Conservation (phyloP, 1,140 invertebrate species). For the Drosophila orosa region DNA sequence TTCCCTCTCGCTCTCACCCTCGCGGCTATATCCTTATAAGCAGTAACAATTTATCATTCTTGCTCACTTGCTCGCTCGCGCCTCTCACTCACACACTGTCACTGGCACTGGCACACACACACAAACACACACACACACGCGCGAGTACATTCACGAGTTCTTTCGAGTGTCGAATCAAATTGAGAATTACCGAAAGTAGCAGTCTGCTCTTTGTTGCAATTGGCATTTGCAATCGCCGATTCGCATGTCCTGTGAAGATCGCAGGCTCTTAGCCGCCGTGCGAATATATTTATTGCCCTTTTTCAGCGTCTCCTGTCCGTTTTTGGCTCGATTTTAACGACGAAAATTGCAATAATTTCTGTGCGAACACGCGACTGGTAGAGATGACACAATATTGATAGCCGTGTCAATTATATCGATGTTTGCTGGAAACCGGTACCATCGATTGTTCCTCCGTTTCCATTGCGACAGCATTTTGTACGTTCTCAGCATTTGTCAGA, state of each 20-base stretch:
- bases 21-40: constrained; percentile 53
- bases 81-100: constrained; percentile 19
- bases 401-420: background rate
- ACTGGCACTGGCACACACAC: constrained; percentile 16
- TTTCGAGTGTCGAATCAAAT: constrained; percentile 34
- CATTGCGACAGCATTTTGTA: background rate
- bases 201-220: constrained; percentile 3
- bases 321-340: constrained; percentile 15
- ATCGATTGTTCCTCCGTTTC: background rate
- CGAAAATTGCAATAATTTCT: constrained; percentile 31
- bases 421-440: background rate
- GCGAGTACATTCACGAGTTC: constrained; percentile 25
- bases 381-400: background rate
- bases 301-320: constrained; percentile 11
- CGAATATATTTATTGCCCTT: constrained; percentile 14
- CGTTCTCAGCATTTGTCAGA: background rate
- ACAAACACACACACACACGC: constrained; percentile 12
- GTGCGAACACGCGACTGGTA: constrained; percentile 26
- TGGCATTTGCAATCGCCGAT: constrained; percentile 7
- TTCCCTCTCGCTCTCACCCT: constrained; percentile 36
- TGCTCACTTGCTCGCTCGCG: constrained; percentile 22
- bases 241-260: constrained; percentile 17
- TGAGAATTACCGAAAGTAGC: constrained; percentile 24
- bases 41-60: constrained; percentile 47
- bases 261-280: constrained; percentile 21